These are phyloP conservation scores for Sebastes nivosus DNA, from an alignment of 2,797 vertebrate species.

Conservation along the genomic window DNA sequence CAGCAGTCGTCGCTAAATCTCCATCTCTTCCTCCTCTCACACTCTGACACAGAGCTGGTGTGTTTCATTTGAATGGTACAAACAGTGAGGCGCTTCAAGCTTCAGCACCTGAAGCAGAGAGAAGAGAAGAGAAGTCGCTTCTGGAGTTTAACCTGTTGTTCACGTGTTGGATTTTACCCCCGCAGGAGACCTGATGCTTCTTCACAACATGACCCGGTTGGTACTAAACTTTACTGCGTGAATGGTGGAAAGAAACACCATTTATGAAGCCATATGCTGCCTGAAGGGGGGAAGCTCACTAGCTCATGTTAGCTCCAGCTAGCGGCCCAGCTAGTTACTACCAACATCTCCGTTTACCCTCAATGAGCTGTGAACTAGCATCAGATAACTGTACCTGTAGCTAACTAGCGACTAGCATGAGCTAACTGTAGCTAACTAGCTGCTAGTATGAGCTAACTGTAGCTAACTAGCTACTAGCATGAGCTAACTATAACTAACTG, in stretches of 20 bases:
- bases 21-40: background rate
- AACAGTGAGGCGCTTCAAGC: background rate
- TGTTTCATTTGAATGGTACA: conserved; percentile 81
- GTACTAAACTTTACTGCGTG: conserved; percentile 34
- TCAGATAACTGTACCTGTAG: background rate
- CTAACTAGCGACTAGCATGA: no score
- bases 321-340: conserved; percentile 57
- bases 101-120: no score
- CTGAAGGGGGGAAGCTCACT: conserved; percentile 35
- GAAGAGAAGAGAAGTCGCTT: background rate
- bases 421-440: no score
- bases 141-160: conserved; percentile 26
- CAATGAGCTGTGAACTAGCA: conserved; percentile 39
- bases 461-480: no score
- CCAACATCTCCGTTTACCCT: conserved; percentile 7
- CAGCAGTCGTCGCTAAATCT: conserved; percentile 69
- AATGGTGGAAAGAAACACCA: background rate
- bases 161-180: conserved; percentile 29
- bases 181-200: background rate
- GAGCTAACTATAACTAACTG: no score
- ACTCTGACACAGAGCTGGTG: conserved; percentile 49
- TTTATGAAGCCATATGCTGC: conserved; percentile 49
- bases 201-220: conserved; percentile 72
- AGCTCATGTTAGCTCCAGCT: conserved; percentile 8
- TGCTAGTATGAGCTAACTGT: no score